Evolutionary conservation across 2,888 invertebrate species (phyloP), one percentile per base, ranked within the genome.

Genomic region (Mythimna vitellina): DNA sequence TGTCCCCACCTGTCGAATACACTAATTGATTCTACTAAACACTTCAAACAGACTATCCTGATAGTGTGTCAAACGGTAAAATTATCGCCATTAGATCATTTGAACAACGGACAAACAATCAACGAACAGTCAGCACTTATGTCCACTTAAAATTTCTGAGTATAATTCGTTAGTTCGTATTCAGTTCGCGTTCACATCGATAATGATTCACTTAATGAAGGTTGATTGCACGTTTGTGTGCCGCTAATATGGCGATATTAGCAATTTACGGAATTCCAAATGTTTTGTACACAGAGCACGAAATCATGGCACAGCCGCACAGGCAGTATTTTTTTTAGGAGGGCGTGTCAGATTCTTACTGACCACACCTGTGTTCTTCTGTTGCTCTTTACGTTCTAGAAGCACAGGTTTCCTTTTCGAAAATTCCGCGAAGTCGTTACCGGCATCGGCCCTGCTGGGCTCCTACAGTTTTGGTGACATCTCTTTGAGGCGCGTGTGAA

Each of bases 171-270:
- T 68, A 58, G 29, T 72, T 60, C 29, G 54, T 58, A 78, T 83
- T 80, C 74, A 32, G 65, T 63, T 29, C 64, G 64, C 73, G 67
- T 74, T 73, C 60, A 61, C 69, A 78, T 79, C 66, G 67, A 80
- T 84, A 86, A 86, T 78, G 78, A 53, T 63, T 29, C 62, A 67
- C 58, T 76, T 82, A 87, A 87, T 81, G 77, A 83, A 68, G 56
- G 70, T 76, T 87, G 80, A 87, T 87, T 87, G 87, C 74, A 66
- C 77, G 73, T 74, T 83, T 84, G 82, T 81, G 67, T 71, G 29
- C 29, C 64, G 71, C 65, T 83, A 81, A 82, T 85, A 78, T 75
- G 77, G 42, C 73, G 61, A 81, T 85, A 80, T 86, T 82, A 82
- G 73, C 75, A 75, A 76, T 83, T 79, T 80, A 75, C 61, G 17